phyloP scores from a whole-genome alignment of 2,888 invertebrate species.

The Nineta flava region DNA sequence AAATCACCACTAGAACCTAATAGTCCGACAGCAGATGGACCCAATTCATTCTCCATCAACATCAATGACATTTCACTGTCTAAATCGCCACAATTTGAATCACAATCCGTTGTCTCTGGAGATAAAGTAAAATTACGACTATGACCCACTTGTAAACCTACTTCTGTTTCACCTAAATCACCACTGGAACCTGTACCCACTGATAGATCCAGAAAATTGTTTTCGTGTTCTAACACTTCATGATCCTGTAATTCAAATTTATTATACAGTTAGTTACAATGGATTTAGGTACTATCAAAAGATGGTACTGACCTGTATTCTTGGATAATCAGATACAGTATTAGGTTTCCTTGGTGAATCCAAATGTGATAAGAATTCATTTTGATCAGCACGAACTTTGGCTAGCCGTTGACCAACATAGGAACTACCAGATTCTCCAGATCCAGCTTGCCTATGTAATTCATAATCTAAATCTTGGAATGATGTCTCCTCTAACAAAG shows the following conservation, averaged over 20 bases:
- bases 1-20: constrained; percentile 34
- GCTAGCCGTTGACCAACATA: constrained; percentile 62
- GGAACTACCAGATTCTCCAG: constrained; percentile 43
- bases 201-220: constrained; percentile 40
- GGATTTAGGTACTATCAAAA: too few species aligned
- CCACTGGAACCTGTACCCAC: constrained; percentile 45
- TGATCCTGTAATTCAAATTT: constrained; percentile 23
- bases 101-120: constrained; percentile 85
- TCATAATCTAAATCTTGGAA: constrained; percentile 61
- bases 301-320: constrained; percentile 35
- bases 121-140: constrained; percentile 78
- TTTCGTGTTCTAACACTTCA: constrained; percentile 35
- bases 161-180: constrained; percentile 46
- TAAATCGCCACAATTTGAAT: constrained; percentile 72
- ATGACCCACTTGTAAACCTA: constrained; percentile 46
- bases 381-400: constrained; percentile 31
- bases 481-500: constrained; percentile 22
- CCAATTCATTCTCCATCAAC: constrained; percentile 50
- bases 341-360: constrained; percentile 45
- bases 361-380: constrained; percentile 26
- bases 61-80: constrained; percentile 72
- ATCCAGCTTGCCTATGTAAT: constrained; percentile 44
- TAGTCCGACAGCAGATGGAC: constrained; percentile 25
- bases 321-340: constrained; percentile 32
- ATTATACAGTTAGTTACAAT: not conserved